Percentiles rank a stretch among this genome's conserved stretches.
phyloP scores from a whole-genome alignment of 2,113 vertebrate species.

The Theristicus caerulescens region DNA sequence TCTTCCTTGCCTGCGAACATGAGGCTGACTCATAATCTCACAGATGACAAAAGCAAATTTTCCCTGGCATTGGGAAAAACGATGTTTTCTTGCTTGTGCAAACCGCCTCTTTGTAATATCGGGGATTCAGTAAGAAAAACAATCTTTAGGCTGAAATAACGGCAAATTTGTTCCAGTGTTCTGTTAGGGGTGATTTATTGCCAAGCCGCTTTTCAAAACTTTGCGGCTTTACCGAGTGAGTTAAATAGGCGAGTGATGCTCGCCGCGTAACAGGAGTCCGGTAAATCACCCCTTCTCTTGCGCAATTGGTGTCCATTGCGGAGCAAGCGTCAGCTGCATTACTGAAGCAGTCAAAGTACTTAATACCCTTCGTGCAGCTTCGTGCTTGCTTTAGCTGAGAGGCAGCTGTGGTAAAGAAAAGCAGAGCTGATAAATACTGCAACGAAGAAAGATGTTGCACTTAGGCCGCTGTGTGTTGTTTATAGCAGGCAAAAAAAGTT shows the following conservation, averaged over 20 bases:
- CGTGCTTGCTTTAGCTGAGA: neutral
- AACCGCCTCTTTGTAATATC: rapidly evolving
- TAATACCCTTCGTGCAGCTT: neutral
- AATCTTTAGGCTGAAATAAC: neutral
- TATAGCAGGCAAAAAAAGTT: neutral
- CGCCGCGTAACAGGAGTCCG: neutral
- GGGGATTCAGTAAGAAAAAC: neutral
- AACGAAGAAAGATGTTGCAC: neutral
- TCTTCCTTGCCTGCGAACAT: neutral
- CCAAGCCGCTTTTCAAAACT: neutral
- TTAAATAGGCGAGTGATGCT: neutral
- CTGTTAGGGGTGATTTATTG: neutral
- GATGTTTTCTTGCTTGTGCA: neutral
- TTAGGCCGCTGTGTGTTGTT: neutral
- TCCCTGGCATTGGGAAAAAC: rapidly evolving
- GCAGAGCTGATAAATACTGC: rapidly evolving
- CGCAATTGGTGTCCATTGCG: neutral
- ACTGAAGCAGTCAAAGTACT: neutral
- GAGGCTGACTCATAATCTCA: neutral
- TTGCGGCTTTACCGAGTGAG: rapidly evolving
- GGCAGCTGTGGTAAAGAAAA: neutral
- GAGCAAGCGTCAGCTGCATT: neutral
- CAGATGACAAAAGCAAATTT: neutral
- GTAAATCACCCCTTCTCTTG: neutral
- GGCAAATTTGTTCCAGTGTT: neutral